Percentiles rank a stretch among this genome's conserved stretches.
Conservation (phyloP, 2,113 vertebrate species). For the Alethe diademata region DNA sequence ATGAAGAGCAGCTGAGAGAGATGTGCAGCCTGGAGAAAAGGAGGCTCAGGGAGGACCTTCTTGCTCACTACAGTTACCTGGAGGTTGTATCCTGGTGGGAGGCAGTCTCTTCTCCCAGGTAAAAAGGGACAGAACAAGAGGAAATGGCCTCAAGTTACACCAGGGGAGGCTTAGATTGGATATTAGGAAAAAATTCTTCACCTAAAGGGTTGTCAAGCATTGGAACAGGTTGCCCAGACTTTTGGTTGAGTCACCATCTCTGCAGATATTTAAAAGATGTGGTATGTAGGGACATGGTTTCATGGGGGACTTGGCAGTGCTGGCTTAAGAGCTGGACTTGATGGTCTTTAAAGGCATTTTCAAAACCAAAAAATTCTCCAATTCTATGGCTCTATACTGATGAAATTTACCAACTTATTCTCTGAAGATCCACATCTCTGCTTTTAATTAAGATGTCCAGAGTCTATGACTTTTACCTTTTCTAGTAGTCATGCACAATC, state of each 20-base stretch:
- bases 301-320: background rate
- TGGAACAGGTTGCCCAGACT: background rate
- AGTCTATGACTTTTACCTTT: background rate
- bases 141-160: background rate
- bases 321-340: background rate
- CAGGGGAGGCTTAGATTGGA: background rate
- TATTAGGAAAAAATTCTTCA: background rate
- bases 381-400: background rate
- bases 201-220: background rate
- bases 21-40: background rate
- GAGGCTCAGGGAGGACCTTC: background rate
- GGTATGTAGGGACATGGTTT: background rate
- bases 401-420: background rate
- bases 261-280: background rate
- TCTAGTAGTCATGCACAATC: background rate
- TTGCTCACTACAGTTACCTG: background rate
- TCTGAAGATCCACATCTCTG: background rate
- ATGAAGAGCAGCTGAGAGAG: background rate
- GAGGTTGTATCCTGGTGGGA: fast-evolving
- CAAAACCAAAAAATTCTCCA: background rate
- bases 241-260: background rate
- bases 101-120: fast-evolving
- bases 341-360: background rate
- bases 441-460: background rate
- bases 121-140: background rate